phyloP scores from a whole-genome alignment of 2,113 vertebrate species.

The Bagarius yarrelli region DNA sequence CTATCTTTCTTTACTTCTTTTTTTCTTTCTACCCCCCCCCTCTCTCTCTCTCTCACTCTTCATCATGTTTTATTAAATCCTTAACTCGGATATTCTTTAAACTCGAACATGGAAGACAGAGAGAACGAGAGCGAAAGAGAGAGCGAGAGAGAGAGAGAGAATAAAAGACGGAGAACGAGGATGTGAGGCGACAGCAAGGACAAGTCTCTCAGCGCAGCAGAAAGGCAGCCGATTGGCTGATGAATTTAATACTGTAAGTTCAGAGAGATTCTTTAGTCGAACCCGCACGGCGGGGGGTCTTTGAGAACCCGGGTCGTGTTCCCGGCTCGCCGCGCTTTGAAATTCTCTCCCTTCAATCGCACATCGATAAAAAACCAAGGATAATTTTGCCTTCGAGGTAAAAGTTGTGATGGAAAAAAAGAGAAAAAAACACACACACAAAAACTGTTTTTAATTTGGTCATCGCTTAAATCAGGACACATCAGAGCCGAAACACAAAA shows the following conservation, averaged over 20 bases:
- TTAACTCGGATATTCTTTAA: slow-evolving; percentile 72
- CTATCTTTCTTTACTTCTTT: slow-evolving; percentile 41
- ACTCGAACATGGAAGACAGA: not conserved
- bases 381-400: slow-evolving; percentile 94
- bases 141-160: not conserved
- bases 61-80: slow-evolving; percentile 60
- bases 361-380: slow-evolving; percentile 92
- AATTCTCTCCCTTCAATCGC: slow-evolving; percentile 86
- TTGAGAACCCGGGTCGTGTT: slow-evolving; percentile 84
- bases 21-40: not conserved
- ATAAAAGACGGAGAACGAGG: not conserved
- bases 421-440: not conserved
- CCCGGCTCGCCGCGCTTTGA: slow-evolving; percentile 86
- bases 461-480: no score
- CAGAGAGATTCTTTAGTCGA: slow-evolving; percentile 97
- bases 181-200: slow-evolving; percentile 71
- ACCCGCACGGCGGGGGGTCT: slow-evolving; percentile 85
- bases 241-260: slow-evolving; percentile 95
- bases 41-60: not conserved
- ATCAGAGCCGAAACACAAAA: no score
- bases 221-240: slow-evolving; percentile 81
- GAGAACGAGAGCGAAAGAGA: slow-evolving; percentile 12
- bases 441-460: no score
- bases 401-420: slow-evolving; percentile 85
- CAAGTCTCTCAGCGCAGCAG: slow-evolving; percentile 81